These are phyloP conservation scores for Patiria pectinifera DNA, from an alignment of 53 echinoderm and acorn worm species.

Conservation along the genomic window DNA sequence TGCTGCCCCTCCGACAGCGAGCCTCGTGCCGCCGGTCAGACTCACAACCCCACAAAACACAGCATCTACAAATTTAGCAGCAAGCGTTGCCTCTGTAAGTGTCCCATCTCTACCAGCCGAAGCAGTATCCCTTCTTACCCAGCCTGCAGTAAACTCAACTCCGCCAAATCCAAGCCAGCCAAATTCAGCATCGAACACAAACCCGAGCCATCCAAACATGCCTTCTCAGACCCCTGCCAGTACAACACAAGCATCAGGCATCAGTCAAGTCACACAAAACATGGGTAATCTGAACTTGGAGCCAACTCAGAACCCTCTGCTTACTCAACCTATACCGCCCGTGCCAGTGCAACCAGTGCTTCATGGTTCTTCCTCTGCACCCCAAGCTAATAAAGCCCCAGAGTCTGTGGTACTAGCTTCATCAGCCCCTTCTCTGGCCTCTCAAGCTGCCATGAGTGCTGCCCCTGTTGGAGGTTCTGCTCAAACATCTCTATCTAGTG, in stretches of 20 bases:
- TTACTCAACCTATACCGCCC: slow-evolving; percentile 10
- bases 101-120: slow-evolving; percentile 72
- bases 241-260: slow-evolving; percentile 44
- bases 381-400: background rate
- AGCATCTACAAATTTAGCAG: slow-evolving; percentile 58
- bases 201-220: slow-evolving; percentile 39
- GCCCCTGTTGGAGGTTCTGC: slow-evolving; percentile 2
- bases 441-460: background rate
- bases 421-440: slow-evolving; percentile 35
- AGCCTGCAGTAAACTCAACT: slow-evolving; percentile 48
- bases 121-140: slow-evolving; percentile 57
- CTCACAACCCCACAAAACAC: slow-evolving; percentile 63
- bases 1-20: slow-evolving; percentile 65
- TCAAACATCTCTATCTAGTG: slow-evolving; percentile 17
- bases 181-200: background rate
- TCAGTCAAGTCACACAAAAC: slow-evolving; percentile 66
- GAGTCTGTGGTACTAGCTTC: slow-evolving; percentile 36
- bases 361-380: slow-evolving; percentile 2
- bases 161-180: slow-evolving; percentile 8
- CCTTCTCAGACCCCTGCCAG: slow-evolving; percentile 36
- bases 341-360: slow-evolving; percentile 48
- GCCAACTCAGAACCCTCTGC: slow-evolving; percentile 26
- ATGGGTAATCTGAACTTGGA: slow-evolving; percentile 63
- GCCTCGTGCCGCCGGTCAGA: slow-evolving; percentile 48
- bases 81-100: slow-evolving; percentile 74